Conservation (phyloP, 2,797 vertebrate species). For the Labroides dimidiatus region DNA sequence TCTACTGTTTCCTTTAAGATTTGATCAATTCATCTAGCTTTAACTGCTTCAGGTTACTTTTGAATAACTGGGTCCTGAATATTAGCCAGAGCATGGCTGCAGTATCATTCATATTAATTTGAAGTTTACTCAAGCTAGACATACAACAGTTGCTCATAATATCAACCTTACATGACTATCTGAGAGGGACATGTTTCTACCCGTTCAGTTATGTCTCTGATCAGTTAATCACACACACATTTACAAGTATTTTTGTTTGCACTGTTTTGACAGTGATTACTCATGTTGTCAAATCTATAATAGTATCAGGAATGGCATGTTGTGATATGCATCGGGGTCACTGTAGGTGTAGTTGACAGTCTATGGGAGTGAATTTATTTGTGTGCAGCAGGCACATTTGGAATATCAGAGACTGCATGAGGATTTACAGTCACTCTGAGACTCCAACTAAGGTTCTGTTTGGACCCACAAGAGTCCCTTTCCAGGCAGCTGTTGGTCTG, state of each 20-base stretch:
- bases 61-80: neutral
- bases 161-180: conserved; percentile 58
- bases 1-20: too few relatives aligned
- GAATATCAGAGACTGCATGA: conserved; percentile 39
- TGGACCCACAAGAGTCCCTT: conserved; percentile 57
- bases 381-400: conserved; percentile 28
- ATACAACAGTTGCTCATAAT: conserved; percentile 63
- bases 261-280: conserved; percentile 63
- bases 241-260: conserved; percentile 68
- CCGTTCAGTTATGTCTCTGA: conserved; percentile 63
- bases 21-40: too few relatives aligned
- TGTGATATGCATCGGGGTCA: conserved; percentile 34
- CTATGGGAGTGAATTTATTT: conserved; percentile 25
- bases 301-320: conserved; percentile 53
- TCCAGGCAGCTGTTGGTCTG: conserved; percentile 73
- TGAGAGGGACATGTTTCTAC: conserved; percentile 73
- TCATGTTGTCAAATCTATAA: conserved; percentile 72
- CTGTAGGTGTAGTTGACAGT: conserved; percentile 40
- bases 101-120: conserved; percentile 31
- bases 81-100: conserved; percentile 28
- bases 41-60: too few relatives aligned
- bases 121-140: conserved; percentile 48
- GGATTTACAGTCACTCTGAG: conserved; percentile 48
- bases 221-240: conserved; percentile 73
- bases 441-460: conserved; percentile 49